Evolutionary conservation across 2,888 invertebrate genomes (phyloP).

Genomic region (Lydus trimaculatus): DNA sequence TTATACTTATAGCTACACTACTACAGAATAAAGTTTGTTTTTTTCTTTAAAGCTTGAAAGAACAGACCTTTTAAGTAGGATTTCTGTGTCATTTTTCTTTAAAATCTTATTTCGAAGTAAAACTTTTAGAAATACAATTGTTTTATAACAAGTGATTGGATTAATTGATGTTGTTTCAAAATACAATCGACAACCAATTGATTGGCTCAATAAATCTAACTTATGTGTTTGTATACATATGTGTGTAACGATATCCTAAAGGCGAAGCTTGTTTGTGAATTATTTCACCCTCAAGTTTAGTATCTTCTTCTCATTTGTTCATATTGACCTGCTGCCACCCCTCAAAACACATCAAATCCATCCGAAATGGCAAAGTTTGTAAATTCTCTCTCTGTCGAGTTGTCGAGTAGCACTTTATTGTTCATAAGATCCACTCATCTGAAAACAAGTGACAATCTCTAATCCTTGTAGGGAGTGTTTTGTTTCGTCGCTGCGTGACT

Average conservation of each 20-base stretch:
- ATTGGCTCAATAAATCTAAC: neutral
- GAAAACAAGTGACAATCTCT: conserved; percentile 56
- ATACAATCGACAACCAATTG: neutral
- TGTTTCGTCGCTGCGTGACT: conserved; percentile 55
- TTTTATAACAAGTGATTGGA: no score
- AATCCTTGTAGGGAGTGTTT: conserved; percentile 54
- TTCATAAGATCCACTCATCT: conserved; percentile 52
- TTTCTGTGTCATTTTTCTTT: neutral
- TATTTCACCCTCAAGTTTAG: neutral
- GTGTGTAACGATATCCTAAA: neutral
- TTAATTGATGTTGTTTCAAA: neutral
- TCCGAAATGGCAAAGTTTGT: conserved; percentile 50
- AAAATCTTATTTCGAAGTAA: neutral
- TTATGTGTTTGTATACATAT: neutral
- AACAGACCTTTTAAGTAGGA: neutral
- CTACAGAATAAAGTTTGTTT: neutral
- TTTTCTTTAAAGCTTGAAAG: neutral
- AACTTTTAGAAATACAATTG: neutral
- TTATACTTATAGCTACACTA: neutral
- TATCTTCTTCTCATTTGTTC: conserved; percentile 1
- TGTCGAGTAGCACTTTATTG: conserved; percentile 51
- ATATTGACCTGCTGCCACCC: conserved; percentile 1
- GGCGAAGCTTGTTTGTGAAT: neutral
- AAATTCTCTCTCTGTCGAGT: conserved; percentile 44
- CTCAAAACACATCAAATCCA: conserved; percentile 34